Base-by-base conservation (phyloP, 2,888 invertebrate species). In the Lasius fuliginosus region DNA sequence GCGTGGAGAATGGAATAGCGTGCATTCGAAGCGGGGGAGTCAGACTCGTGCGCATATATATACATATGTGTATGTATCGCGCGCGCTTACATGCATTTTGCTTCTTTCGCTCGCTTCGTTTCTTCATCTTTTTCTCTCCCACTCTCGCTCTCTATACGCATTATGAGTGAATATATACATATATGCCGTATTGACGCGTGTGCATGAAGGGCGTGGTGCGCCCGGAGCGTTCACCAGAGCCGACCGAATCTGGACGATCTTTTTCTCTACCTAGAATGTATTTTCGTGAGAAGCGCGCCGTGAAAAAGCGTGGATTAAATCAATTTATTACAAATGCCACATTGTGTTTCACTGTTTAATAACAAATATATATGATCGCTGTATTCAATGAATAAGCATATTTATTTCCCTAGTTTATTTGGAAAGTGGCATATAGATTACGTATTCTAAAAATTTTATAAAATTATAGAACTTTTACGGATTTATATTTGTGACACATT, bases 81-180 rank as follows among this genome's bases (percentile, higher is more conserved):
- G 69, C 73, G 67, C 83, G 81, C 46, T 36, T 65, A 36, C 82
- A 49, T 68, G n/a, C 81, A 46, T 67, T 62, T 74, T 75, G 15
- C 62, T 71, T 71, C 53, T 73, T 65, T 46, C 56, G 42, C 53
- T 68, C 71, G 85, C 82, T 71, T 67, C 82, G 68, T 60, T 46
- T 62, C 60, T 62, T 53, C 69, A 73, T 83, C 77, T 84, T 67
- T 81, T 74, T 71, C 79, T 76, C 82, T 83, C 36, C 15, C 42
- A n/a, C 56, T 81, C 82, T 76, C 73, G 23, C 71, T 73, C 81
- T 71, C 85, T 83, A 85, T 75, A 87, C 88, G 90, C 90, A 92
- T 93, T 92, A 93, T 92, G 92, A 93, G 92, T 93, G 92, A 93
- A 92, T 92, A 92, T 93, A 93, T 87, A 90, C 87, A 92, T 92